Percentiles rank a stretch among this genome's conserved stretches.
These are phyloP conservation scores for Xyliphius kryptos DNA, from an alignment of 2,113 vertebrate genomes.

Conservation along the genomic window DNA sequence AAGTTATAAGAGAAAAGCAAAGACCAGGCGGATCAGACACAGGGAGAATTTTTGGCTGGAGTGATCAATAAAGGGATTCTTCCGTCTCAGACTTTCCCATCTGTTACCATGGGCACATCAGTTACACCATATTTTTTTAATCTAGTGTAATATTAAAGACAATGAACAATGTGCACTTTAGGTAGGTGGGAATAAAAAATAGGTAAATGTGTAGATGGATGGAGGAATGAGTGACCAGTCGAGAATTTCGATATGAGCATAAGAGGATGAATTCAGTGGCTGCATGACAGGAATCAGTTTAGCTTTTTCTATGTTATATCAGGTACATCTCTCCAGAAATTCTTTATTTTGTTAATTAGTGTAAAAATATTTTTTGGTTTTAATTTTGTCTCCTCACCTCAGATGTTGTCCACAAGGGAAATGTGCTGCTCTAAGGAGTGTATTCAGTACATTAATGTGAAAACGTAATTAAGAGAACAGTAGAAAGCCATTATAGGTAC, in stretches of 20 bases:
- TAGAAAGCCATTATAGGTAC: conserved; percentile 58
- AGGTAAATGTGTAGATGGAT: background rate
- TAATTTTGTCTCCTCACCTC: conserved; percentile 66
- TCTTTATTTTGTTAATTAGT: conserved; percentile 66
- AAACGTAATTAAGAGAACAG: conserved; percentile 74
- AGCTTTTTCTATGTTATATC: conserved; percentile 38
- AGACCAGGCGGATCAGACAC: background rate
- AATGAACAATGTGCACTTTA: conserved; percentile 12
- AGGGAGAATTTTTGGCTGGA: conserved; percentile 1
- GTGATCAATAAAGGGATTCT: conserved; percentile 7
- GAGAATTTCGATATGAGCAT: too few relatives aligned
- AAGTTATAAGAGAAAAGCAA: too few relatives aligned
- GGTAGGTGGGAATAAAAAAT: background rate
- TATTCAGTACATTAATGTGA: conserved; percentile 62
- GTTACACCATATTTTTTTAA: conserved; percentile 2
- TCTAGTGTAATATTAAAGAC: conserved; percentile 7
- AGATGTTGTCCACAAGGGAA: conserved; percentile 65
- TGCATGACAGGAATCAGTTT: too few relatives aligned
- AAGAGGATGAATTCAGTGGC: too few relatives aligned
- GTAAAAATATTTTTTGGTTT: conserved; percentile 56
- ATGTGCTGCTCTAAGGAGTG: conserved; percentile 60
- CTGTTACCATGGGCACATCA: conserved; percentile 1
- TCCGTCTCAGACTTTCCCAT: conserved; percentile 9
- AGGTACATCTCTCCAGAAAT: conserved; percentile 56
- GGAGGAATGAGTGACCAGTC: background rate